phyloP scores from a whole-genome alignment of 2,113 vertebrate species.

The Zosterops pallidus region DNA sequence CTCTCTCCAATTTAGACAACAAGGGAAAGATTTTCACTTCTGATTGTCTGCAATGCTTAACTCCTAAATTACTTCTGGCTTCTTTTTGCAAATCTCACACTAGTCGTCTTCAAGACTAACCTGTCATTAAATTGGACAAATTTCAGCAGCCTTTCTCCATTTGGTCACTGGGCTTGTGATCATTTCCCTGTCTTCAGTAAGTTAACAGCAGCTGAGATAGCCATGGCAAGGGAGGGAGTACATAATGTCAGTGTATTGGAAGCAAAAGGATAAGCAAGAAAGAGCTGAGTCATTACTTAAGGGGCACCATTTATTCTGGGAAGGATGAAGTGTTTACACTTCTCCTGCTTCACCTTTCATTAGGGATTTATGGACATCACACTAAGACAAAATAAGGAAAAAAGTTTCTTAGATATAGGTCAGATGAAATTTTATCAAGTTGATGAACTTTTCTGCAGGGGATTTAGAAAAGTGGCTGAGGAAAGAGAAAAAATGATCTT shows the following conservation, averaged over 20 bases:
- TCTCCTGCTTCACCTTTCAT: background rate
- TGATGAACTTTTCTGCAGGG: background rate
- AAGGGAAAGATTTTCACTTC: background rate
- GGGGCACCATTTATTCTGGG: background rate
- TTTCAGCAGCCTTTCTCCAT: background rate
- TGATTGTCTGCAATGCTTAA: background rate
- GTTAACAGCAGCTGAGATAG: background rate
- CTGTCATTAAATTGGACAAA: background rate
- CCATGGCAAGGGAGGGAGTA: background rate
- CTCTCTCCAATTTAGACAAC: background rate
- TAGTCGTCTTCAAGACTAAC: background rate
- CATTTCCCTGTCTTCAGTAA: background rate
- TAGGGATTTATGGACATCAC: background rate
- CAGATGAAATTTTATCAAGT: background rate
- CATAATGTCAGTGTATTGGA: background rate
- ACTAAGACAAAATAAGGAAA: background rate
- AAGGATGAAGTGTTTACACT: background rate
- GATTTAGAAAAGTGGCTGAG: background rate
- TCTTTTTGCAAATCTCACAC: background rate
- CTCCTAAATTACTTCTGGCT: background rate
- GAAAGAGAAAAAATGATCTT: background rate
- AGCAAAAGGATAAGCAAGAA: background rate
- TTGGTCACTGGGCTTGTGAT: background rate
- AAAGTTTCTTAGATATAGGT: background rate
- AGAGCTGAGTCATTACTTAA: background rate